Conservation (phyloP, 2,113 vertebrate species). For the Dasyornis broadbenti region DNA sequence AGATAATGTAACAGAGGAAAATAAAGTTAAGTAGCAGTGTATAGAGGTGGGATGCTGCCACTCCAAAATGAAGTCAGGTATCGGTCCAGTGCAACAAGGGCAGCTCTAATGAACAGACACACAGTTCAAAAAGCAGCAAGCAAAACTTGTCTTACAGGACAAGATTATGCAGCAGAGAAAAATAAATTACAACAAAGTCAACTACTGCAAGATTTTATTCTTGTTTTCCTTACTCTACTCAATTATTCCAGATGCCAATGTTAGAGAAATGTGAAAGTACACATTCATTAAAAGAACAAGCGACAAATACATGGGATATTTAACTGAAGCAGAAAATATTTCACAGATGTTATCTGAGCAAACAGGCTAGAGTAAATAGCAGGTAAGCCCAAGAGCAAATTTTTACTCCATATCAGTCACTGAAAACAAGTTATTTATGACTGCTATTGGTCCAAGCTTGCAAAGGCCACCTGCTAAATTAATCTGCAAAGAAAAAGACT, state of each 20-base stretch:
- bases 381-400: neutral
- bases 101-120: rapidly evolving
- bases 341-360: neutral
- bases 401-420: neutral
- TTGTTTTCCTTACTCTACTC: neutral
- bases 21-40: neutral
- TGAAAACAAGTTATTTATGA: neutral
- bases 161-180: neutral
- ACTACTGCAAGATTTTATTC: neutral
- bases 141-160: neutral
- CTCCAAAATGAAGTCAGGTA: neutral
- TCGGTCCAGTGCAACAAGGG: neutral
- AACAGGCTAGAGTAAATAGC: neutral
- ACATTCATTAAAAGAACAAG: neutral
- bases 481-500: neutral
- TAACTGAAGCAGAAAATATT: neutral
- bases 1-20: neutral
- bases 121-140: neutral
- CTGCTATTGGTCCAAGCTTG: neutral
- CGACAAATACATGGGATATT: neutral
- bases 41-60: neutral
- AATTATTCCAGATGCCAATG: neutral
- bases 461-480: neutral
- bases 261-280: neutral
- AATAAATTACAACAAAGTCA: neutral